Percentiles rank a stretch among this genome's conserved stretches.
Conservation (phyloP, 2,888 invertebrate species). For the Rotaria socialis region DNA sequence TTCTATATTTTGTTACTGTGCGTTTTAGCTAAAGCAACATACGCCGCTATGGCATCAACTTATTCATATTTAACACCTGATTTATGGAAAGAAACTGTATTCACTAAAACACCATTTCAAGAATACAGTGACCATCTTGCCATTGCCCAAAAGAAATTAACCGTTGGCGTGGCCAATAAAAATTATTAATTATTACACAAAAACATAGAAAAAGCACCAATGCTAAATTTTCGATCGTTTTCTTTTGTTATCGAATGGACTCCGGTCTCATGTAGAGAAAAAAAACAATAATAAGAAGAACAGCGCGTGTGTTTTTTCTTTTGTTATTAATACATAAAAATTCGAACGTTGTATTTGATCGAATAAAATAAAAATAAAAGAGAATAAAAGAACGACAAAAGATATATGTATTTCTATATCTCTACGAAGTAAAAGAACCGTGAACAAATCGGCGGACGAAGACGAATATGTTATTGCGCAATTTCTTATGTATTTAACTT, state of each 20-base stretch:
- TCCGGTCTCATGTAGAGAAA: not conserved
- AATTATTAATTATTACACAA: not conserved
- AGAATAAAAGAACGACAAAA: not conserved
- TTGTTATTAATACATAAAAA: constrained; percentile 14
- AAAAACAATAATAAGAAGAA: not conserved
- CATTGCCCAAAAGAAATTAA: constrained; percentile 41
- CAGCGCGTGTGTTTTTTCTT: not conserved
- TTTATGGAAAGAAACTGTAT: constrained; percentile 91
- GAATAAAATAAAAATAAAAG: not conserved
- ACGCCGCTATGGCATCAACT: constrained; percentile 94
- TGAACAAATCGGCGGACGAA: no score
- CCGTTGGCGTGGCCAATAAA: not conserved
- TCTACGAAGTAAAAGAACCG: no score
- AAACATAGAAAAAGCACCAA: not conserved
- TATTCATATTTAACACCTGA: constrained; percentile 98
- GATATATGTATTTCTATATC: not conserved
- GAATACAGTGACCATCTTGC: constrained; percentile 80
- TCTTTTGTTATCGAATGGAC: not conserved
- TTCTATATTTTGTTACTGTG: not conserved
- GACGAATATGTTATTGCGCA: not conserved
- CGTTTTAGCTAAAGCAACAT: constrained; percentile 83
- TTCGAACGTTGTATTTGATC: constrained; percentile 11
- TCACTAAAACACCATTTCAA: constrained; percentile 89
- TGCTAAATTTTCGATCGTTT: not conserved
- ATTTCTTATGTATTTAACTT: not conserved